Evolutionary conservation across 1,140 invertebrate species (phyloP).

Genomic region (Drosophila chauvacae): DNA sequence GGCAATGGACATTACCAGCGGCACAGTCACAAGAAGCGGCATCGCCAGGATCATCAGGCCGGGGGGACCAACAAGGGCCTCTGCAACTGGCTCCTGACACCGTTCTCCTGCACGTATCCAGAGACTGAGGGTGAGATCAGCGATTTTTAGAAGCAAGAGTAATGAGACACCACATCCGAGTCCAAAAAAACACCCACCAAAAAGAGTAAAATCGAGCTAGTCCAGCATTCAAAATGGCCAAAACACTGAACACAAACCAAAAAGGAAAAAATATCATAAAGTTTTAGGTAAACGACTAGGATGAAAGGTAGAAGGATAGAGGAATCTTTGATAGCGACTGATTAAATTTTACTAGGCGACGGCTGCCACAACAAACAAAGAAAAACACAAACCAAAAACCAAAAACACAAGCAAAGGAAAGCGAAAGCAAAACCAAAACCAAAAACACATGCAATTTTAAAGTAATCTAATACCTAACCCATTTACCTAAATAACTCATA

Average conservation of each 20-base stretch:
- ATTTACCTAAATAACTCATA: constrained; percentile 65
- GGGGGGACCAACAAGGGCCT: constrained; percentile 70
- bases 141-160: constrained; percentile 85
- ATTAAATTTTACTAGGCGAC: constrained; percentile 80
- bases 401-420: constrained; percentile 27
- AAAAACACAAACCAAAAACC: constrained; percentile 37
- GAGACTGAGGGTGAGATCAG: constrained; percentile 88
- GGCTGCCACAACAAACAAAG: constrained; percentile 62
- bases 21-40: constrained; percentile 71
- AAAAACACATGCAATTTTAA: constrained; percentile 49
- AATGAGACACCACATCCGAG: constrained; percentile 5
- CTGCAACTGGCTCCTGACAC: constrained; percentile 86
- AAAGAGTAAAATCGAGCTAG: constrained; percentile 49
- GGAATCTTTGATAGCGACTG: constrained; percentile 70
- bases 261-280: constrained; percentile 45
- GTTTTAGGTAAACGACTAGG: constrained; percentile 32
- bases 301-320: constrained; percentile 33
- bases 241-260: constrained; percentile 39
- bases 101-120: constrained; percentile 89
- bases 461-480: constrained; percentile 73
- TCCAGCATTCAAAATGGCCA: constrained; percentile 71
- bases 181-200: constrained; percentile 55
- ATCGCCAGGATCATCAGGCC: constrained; percentile 61
- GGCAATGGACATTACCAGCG: constrained; percentile 68
- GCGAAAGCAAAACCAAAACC: constrained; percentile 21